A percentile compares a stretch with the other conserved stretches of the same genome.
phyloP scores from a whole-genome alignment of 2,113 vertebrate species.

The Nanorana parkeri region DNA sequence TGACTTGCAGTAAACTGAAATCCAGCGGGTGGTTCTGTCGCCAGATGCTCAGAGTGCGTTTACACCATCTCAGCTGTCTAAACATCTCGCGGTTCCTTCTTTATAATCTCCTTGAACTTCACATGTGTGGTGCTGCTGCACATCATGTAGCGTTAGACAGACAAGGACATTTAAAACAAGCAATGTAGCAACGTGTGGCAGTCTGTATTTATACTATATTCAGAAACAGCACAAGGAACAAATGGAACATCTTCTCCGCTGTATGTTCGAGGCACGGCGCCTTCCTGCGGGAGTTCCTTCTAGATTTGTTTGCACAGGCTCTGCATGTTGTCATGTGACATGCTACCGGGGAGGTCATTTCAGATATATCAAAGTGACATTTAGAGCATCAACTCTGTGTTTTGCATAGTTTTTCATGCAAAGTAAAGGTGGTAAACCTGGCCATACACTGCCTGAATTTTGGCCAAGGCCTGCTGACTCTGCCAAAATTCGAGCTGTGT shows the following conservation, averaged over 20 bases:
- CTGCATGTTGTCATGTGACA: too few relatives aligned
- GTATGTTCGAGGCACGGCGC: background rate
- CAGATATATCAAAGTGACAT: too few relatives aligned
- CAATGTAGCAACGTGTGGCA: background rate
- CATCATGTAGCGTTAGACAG: constrained; percentile 18
- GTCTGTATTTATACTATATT: background rate
- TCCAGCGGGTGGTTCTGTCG: constrained; percentile 42
- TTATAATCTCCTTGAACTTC: constrained; percentile 38
- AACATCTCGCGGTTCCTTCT: constrained; percentile 28
- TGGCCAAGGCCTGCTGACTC: too few relatives aligned
- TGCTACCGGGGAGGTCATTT: background rate
- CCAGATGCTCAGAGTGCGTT: constrained; percentile 21
- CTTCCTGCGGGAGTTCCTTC: background rate
- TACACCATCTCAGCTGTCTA: constrained; percentile 50
- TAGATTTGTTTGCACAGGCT: background rate
- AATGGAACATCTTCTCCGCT: background rate
- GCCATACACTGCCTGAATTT: too few relatives aligned
- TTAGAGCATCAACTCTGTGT: too few relatives aligned
- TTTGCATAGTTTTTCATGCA: too few relatives aligned
- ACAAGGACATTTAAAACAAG: constrained; percentile 45
- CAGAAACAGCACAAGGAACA: background rate
- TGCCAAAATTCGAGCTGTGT: too few relatives aligned
- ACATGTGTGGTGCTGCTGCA: constrained; percentile 34
- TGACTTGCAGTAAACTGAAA: constrained; percentile 22
- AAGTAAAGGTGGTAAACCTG: too few relatives aligned